A percentile compares a stretch with the other conserved stretches of the same genome.
Evolutionary conservation across 1,140 invertebrate species (phyloP).

Genomic region (Aphaenogaster floridana): DNA sequence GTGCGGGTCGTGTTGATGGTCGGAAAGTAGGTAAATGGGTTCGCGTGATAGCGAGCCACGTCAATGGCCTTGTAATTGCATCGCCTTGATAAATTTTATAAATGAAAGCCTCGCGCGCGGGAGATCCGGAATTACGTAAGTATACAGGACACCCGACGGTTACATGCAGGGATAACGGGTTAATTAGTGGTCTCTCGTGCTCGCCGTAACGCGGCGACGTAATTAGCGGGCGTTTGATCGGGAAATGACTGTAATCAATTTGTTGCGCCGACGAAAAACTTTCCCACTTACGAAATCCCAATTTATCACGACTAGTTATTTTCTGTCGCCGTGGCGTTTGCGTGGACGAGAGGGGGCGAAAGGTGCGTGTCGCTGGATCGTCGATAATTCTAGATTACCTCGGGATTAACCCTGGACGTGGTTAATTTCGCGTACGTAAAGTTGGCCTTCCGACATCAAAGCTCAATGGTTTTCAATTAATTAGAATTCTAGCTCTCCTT

Average conservation of each 20-base stretch:
- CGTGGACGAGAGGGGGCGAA: neutral
- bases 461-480: neutral
- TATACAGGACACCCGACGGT: constrained; percentile 12
- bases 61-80: constrained; percentile 73
- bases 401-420: neutral
- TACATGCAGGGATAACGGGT: constrained; percentile 52
- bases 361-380: neutral
- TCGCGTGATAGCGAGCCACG: constrained; percentile 68
- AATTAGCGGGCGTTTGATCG: constrained; percentile 37
- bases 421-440: neutral
- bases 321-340: neutral
- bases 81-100: constrained; percentile 69
- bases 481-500: neutral
- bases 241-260: constrained; percentile 56
- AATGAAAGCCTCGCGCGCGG: constrained; percentile 48
- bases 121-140: constrained; percentile 68
- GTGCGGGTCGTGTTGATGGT: constrained; percentile 43
- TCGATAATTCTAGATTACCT: constrained; percentile 3
- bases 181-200: constrained; percentile 60
- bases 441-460: neutral
- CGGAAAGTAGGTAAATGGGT: constrained; percentile 75
- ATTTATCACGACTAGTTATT: constrained; percentile 28
- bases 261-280: constrained; percentile 29
- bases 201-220: constrained; percentile 1
- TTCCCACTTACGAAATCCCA: constrained; percentile 37